Evolutionary conservation across 2,113 vertebrate genomes (phyloP), one percentile per base, ranked within the genome.

Genomic region (Dromiciops gliroides): DNA sequence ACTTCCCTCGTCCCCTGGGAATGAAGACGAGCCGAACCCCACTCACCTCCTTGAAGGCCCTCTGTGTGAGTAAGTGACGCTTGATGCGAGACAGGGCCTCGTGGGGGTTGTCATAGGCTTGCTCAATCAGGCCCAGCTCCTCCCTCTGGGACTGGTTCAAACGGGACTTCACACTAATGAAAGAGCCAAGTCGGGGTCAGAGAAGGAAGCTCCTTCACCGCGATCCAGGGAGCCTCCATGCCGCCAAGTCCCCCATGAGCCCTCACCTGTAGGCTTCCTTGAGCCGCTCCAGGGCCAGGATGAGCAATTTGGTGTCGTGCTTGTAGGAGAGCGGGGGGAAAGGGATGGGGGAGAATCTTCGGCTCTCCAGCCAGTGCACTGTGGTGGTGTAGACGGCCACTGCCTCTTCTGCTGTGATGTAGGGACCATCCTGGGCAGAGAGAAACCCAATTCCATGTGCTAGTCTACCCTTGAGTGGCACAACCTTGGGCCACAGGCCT

Each of bases 341-440:
- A 0, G 99, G 99, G 93, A 99, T 99, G 31, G 99, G 99, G 0
- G 99, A 99, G 98, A 99, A 99, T 0, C 99, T 99, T 8, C 99
- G 99, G 98, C 99, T 99, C 98, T 99, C 99, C 98, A 99, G 97
- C 99, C 99, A 99, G 97, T 99, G 99, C 97, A 99, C 99, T 0
- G 99, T 99, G 97, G 99, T 99, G 94, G 99, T 99, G 97, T 99
- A 99, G 97, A 99, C 99, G n/a, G 99, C 99, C 50, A 99, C 99
- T 0, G 99, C 99, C 98, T 99, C 99, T 97, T 99, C 99, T 0
- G 99, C 99, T 22, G 99, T 99, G 98, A 99, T 99, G 98, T 99
- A 99, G 22, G 99, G 99, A 0, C 99, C 99, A 26, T 99, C 99
- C 99, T 99, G 97, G 83, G 67, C 10, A 93, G 37, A 47, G 0